Evolutionary conservation across 1,140 invertebrate species (phyloP).

Genomic region (Parasteatoda tepidariorum): DNA sequence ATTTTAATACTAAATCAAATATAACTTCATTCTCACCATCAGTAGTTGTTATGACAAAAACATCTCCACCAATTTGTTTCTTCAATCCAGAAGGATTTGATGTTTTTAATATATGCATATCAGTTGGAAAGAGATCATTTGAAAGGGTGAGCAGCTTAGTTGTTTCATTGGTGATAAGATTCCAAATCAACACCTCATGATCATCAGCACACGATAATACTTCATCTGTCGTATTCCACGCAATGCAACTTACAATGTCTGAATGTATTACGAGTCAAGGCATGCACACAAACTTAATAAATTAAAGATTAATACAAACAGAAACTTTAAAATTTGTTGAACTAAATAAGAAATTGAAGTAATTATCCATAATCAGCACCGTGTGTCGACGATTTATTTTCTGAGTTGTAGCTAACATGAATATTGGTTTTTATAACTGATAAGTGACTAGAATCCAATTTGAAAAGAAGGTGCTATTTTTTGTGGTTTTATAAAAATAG

Average conservation of each 20-base stretch:
- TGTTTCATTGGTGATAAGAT: conserved; percentile 81
- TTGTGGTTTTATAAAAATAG: no score
- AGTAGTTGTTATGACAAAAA: conserved; percentile 87
- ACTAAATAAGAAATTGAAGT: not conserved
- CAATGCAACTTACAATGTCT: conserved; percentile 84
- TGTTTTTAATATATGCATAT: conserved; percentile 85
- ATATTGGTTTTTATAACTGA: no score
- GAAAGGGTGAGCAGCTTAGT: conserved; percentile 81
- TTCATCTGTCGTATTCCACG: conserved; percentile 93
- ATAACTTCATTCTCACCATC: conserved; percentile 77
- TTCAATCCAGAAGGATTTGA: conserved; percentile 70
- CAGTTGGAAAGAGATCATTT: conserved; percentile 86
- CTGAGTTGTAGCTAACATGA: no score
- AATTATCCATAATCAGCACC: no score
- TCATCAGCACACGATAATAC: conserved; percentile 94
- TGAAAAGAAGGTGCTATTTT: no score
- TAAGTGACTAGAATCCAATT: no score
- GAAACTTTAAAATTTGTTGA: not conserved
- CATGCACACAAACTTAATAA: not conserved
- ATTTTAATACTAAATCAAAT: no score
- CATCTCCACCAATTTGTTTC: conserved; percentile 80
- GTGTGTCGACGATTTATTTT: no score
- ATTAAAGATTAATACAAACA: not conserved
- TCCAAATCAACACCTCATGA: conserved; percentile 90
- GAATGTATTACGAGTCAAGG: conserved; percentile 70